These are phyloP conservation scores for Lasioglossum malachurum DNA, from an alignment of 2,888 invertebrate genomes.

Conservation along the genomic window DNA sequence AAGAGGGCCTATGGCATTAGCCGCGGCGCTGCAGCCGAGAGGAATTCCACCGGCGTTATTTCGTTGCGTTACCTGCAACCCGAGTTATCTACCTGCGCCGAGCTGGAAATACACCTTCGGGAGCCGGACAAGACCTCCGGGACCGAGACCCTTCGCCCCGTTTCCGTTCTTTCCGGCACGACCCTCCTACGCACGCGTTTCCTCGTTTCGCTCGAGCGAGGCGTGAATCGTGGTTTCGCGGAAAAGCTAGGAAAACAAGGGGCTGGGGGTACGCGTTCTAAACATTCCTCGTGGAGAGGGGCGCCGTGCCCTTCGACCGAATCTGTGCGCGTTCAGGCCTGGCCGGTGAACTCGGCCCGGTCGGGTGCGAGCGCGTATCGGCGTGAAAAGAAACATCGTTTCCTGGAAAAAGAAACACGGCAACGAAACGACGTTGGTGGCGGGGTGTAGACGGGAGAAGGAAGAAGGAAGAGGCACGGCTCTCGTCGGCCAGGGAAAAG, in stretches of 20 bases:
- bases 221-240: conserved; percentile 1
- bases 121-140: conserved; percentile 11
- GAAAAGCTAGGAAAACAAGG: neutral
- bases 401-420: conserved; percentile 59
- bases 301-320: conserved; percentile 8
- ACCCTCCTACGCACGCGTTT: neutral
- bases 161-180: neutral
- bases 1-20: conserved; percentile 79
- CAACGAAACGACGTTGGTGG: conserved; percentile 38
- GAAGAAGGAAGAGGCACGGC: neutral
- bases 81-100: conserved; percentile 58
- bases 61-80: conserved; percentile 72
- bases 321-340: conserved; percentile 14
- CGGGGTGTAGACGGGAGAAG: neutral
- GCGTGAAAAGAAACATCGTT: conserved; percentile 58
- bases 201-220: neutral
- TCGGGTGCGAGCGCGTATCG: conserved; percentile 22
- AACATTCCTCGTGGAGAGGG: neutral
- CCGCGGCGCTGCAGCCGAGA: conserved; percentile 72
- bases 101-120: conserved; percentile 53
- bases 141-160: neutral
- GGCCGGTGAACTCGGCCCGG: conserved; percentile 10
- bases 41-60: conserved; percentile 77
- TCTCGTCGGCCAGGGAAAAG: neutral
- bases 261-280: neutral